Evolutionary conservation across 2,888 invertebrate species (phyloP), one percentile per base, ranked within the genome.

Genomic region (Cryptus viduatorius): DNA sequence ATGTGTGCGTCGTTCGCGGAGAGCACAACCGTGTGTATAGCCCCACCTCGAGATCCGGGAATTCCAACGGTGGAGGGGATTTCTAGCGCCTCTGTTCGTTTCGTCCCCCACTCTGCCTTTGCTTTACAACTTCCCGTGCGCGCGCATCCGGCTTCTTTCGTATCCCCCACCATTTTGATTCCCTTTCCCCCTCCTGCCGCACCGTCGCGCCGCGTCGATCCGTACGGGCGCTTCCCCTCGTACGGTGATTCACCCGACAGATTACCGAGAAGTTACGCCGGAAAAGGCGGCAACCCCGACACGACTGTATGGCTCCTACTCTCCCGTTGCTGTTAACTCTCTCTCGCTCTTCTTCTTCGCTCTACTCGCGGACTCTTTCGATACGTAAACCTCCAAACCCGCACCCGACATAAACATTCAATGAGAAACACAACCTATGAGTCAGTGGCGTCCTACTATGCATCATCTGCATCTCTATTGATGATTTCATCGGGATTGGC

Each of bases 71-170:
- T 29, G 83, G 87, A 82, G 87, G 86, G 88, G 88, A 72, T 87
- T 88, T 89, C 88, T 91, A 92, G 92, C 92, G 92, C 92, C 92
- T 91, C 84, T 76, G 84, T 79, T 90, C 89, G 89, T 89, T 90
- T 89, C 86, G 89, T 48, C 69, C 83, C 84, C 85, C 61, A n/a
- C 56, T 14, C 24, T 14, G 37, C 77, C 46, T 76, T 81, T 48
- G 78, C 83, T 37, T 37, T 37, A 37, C 42, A 80, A 84, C 82
- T 79, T 59, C 53, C 42, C 65, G 48, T 84, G 84, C 84, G 84
- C 84, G 82, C 79, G 79, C 79, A 81, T 69, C 71, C 78, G 75
- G 67, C 67, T 75, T 53, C 71, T 37, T 31, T 16, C 46, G 42
- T 10, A 1, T n/a, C n/a, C 71, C 72, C 79, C 71, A 73, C 82